Evolutionary conservation across 2,888 invertebrate genomes (phyloP).

Genomic region (Drosophila picticornis): DNA sequence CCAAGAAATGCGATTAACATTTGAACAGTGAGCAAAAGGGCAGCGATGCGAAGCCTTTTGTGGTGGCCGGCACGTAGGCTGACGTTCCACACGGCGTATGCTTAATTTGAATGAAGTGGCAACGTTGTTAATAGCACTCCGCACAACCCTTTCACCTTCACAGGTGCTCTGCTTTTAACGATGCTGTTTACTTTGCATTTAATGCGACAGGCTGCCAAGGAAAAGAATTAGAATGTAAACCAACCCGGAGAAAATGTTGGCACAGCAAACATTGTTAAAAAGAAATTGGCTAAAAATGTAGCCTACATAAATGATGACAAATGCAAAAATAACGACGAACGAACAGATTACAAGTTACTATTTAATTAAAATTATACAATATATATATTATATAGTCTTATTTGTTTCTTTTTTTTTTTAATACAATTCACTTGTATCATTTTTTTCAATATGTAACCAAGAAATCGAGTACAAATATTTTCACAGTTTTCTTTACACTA

Average conservation of each 20-base stretch:
- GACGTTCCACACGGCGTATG: constrained; percentile 60
- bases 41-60: constrained; percentile 56
- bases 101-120: constrained; percentile 79
- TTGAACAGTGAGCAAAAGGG: constrained; percentile 67
- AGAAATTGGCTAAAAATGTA: constrained; percentile 45
- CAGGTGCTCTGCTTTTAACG: constrained; percentile 60
- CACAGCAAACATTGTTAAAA: constrained; percentile 45
- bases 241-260: constrained; percentile 47
- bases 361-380: constrained; percentile 26
- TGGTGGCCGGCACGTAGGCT: constrained; percentile 56
- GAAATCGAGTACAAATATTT: background rate
- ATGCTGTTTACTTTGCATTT: constrained; percentile 72
- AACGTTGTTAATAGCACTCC: constrained; percentile 66
- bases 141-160: constrained; percentile 17
- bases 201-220: constrained; percentile 49
- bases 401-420: background rate
- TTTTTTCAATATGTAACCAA: constrained; percentile 7
- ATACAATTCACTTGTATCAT: background rate
- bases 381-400: background rate
- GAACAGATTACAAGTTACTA: background rate
- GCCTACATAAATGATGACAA: constrained; percentile 31
- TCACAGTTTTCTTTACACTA: background rate
- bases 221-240: constrained; percentile 45
- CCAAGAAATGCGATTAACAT: constrained; percentile 78
- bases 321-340: constrained; percentile 9